Conservation (phyloP, 2,888 invertebrate species). For the Rapana venosa region DNA sequence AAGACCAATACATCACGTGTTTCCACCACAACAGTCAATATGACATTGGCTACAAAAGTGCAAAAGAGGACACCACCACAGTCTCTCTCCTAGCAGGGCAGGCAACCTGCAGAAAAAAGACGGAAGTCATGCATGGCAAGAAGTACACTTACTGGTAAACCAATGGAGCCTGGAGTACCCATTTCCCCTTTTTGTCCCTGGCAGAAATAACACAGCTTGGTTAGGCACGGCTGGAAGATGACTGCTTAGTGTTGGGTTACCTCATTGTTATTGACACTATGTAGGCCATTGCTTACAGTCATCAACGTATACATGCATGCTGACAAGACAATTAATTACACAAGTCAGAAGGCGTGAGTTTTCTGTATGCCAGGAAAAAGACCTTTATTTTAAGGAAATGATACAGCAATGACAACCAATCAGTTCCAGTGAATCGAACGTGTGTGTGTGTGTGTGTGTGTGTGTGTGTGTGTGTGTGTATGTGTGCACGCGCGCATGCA, state of each 20-base stretch:
- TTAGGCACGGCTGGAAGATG: not conserved
- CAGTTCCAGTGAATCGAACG: too few species aligned
- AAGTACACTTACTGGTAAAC: constrained; percentile 53
- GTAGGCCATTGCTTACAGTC: too few species aligned
- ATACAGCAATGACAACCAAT: too few species aligned
- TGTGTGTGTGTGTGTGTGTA: not conserved
- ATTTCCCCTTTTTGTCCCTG: constrained; percentile 51
- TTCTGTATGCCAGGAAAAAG: too few species aligned
- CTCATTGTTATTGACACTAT: too few species aligned
- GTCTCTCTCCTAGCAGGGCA: constrained; percentile 35
- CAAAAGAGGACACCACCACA: constrained; percentile 31
- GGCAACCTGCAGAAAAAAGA: constrained; percentile 12
- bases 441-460: not conserved
- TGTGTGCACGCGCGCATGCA: not conserved
- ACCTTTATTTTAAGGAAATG: too few species aligned
- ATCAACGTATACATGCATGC: too few species aligned
- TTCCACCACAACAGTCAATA: constrained; percentile 33
- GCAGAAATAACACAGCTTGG: constrained; percentile 30
- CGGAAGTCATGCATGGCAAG: constrained; percentile 35
- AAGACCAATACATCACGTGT: constrained; percentile 12
- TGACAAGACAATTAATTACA: too few species aligned
- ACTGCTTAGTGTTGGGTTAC: not conserved
- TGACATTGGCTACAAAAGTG: constrained; percentile 4
- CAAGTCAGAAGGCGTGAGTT: too few species aligned
- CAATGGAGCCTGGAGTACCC: constrained; percentile 50